phyloP scores from a whole-genome alignment of 2,797 vertebrate species.

The Amphiprion clarkii region DNA sequence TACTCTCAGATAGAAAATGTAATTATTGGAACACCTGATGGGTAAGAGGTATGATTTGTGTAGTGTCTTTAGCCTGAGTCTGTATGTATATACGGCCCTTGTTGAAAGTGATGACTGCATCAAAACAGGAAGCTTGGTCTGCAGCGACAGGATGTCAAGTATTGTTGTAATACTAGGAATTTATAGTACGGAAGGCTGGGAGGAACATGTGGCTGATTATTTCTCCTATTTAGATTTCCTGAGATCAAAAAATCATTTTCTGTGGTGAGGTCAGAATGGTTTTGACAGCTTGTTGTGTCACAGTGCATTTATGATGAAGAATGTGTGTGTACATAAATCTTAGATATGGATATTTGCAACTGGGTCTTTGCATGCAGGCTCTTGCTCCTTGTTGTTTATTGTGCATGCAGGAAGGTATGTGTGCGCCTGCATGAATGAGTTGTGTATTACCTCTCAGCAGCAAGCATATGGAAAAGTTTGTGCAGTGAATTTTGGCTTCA shows the following conservation, averaged over 20 bases:
- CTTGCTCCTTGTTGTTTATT: background rate
- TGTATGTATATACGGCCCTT: background rate
- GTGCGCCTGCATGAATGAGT: background rate
- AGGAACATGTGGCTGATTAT: conserved; percentile 10
- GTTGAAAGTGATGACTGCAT: conserved; percentile 32
- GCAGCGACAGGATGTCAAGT: conserved; percentile 55
- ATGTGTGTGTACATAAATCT: too few species aligned
- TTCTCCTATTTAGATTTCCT: conserved; percentile 16
- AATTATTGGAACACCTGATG: background rate
- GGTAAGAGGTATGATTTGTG: conserved; percentile 16
- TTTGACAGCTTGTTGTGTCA: background rate
- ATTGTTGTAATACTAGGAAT: conserved; percentile 62
- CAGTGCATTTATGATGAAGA: background rate
- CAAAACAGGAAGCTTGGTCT: conserved; percentile 68
- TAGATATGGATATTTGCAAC: too few species aligned
- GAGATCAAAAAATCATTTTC: background rate
- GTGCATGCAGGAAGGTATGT: background rate
- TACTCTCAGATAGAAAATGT: background rate
- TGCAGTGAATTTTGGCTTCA: background rate
- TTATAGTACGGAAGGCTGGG: conserved; percentile 25
- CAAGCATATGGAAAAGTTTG: background rate
- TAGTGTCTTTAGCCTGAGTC: background rate
- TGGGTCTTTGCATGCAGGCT: background rate
- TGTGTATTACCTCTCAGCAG: background rate
- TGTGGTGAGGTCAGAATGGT: background rate